A percentile compares a stretch with the other conserved stretches of the same genome.
These are phyloP conservation scores for Gambusia yucatana DNA, from an alignment of 2,797 vertebrate species.

Conservation along the genomic window DNA sequence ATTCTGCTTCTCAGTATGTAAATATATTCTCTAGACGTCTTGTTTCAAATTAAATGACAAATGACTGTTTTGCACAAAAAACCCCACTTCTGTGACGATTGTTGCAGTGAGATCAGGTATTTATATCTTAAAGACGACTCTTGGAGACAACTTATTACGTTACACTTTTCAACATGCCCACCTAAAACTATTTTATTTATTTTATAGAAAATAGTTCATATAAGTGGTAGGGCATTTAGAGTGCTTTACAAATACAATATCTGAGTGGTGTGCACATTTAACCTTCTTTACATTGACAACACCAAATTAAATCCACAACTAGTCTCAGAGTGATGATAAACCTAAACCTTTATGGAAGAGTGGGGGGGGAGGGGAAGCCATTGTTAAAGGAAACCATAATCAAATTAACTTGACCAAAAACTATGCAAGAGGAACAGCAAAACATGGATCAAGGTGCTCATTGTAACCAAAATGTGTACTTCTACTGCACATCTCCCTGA, in stretches of 20 bases:
- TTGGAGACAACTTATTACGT: not conserved
- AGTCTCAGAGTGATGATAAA: not conserved
- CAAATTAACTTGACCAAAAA: not conserved
- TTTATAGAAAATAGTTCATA: not conserved
- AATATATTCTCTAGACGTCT: not conserved
- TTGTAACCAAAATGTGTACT: not conserved
- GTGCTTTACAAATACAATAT: not conserved
- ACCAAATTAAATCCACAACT: not conserved
- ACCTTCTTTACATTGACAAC: not conserved
- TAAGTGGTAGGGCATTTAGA: not conserved
- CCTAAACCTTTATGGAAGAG: not conserved
- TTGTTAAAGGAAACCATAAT: not conserved
- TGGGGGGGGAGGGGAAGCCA: no score
- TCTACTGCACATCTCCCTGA: not conserved
- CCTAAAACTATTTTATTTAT: not conserved
- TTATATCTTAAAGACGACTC: not conserved
- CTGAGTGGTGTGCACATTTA: not conserved
- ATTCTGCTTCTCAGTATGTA: not conserved
- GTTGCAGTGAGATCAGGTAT: not conserved
- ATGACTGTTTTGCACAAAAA: not conserved
- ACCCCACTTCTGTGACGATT: not conserved
- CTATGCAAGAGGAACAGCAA: not conserved
- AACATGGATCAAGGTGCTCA: not conserved
- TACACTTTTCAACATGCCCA: not conserved
- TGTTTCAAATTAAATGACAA: conserved; percentile 6